Base-by-base conservation (phyloP, 2,113 vertebrate species). In the Gymnogyps californianus region DNA sequence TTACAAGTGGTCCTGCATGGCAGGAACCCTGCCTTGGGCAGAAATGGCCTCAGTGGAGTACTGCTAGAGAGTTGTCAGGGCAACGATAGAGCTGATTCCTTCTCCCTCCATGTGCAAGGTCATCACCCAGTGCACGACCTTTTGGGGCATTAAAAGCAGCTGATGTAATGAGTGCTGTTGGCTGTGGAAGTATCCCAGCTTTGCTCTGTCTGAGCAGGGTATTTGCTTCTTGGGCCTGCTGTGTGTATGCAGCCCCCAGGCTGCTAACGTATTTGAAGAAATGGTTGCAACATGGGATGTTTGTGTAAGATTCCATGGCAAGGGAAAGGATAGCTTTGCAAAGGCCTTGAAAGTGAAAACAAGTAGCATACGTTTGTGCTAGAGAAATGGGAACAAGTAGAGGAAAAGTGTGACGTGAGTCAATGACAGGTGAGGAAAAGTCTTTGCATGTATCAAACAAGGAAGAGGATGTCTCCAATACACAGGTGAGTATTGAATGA, bases 71-170 rank as follows among this genome's bases (percentile, higher is more conserved):
- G 38, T 2, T 55, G n/a, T 58, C 9, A 67, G 65, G 42, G 26
- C 57, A 64, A 58, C 83, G 36, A 42, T 4, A 55, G 52, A 52
- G 9, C 4, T 20, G 20, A 13, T 52, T 26, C 8, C 25, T 83
- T 52, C 16, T 72, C 13, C 21, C 7, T 51, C 14, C 5, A 2
- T 32, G 31, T 59, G 29, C 52, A 49, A 16, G 26, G 16, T 54
- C 13, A 7, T n/a, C 46, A 38, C 15, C 2, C 10, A 2, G 38
- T 16, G 9, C 40, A 54, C 0, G 0, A 20, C 29, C 20, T 44
- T 51, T 44, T 76, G 34, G 38, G 61, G 6, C 20, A 16, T 42
- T 36, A 11, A 31, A 78, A 67, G 15, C 9, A 51, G 54, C 55
- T 55, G 74, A 7, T 42, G 13, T 14, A 2, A 0, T 40, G 29